A percentile compares a stretch with the other conserved stretches of the same genome.
Evolutionary conservation across 1,140 invertebrate genomes (phyloP).

Genomic region (Chrysomallon squamiferum): DNA sequence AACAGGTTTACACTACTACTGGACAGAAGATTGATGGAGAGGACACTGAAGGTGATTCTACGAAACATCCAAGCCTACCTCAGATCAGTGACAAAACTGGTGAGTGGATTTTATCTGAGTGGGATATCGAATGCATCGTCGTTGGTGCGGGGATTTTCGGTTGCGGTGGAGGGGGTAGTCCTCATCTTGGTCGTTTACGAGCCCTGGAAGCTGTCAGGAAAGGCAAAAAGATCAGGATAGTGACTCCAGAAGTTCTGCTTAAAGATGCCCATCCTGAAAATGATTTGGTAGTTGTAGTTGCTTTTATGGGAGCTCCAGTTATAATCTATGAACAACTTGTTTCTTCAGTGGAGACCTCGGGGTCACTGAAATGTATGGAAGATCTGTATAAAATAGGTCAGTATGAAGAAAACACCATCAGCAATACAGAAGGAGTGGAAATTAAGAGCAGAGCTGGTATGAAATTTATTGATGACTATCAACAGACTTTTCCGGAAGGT

Average conservation of each 20-base stretch:
- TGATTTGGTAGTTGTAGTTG: slow-evolving; percentile 33
- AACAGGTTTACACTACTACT: neutral
- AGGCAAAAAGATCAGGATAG: slow-evolving; percentile 47
- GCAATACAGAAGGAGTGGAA: slow-evolving; percentile 20
- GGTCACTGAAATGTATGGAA: slow-evolving; percentile 38
- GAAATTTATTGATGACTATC: neutral
- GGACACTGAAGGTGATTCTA: neutral
- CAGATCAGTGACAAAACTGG: slow-evolving; percentile 29
- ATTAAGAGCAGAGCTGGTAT: slow-evolving; percentile 19
- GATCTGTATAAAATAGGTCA: slow-evolving; percentile 37
- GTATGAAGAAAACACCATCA: slow-evolving; percentile 29
- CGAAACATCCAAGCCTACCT: slow-evolving; percentile 11
- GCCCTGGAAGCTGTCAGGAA: slow-evolving; percentile 28
- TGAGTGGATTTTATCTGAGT: slow-evolving; percentile 50
- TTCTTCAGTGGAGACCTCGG: slow-evolving; percentile 30
- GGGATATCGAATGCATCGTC: slow-evolving; percentile 53
- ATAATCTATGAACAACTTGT: slow-evolving; percentile 42
- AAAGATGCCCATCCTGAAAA: slow-evolving; percentile 27
- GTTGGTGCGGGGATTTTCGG: slow-evolving; percentile 55
- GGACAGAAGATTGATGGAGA: neutral
- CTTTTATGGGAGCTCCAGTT: slow-evolving; percentile 50
- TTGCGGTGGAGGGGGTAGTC: slow-evolving; percentile 53
- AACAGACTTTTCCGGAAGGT: neutral
- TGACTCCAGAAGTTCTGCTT: slow-evolving; percentile 29
- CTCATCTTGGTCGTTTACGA: slow-evolving; percentile 40